A percentile compares a stretch with the other conserved stretches of the same genome.
Evolutionary conservation across 2,797 vertebrate species (phyloP).

Genomic region (Gallinago stenura): DNA sequence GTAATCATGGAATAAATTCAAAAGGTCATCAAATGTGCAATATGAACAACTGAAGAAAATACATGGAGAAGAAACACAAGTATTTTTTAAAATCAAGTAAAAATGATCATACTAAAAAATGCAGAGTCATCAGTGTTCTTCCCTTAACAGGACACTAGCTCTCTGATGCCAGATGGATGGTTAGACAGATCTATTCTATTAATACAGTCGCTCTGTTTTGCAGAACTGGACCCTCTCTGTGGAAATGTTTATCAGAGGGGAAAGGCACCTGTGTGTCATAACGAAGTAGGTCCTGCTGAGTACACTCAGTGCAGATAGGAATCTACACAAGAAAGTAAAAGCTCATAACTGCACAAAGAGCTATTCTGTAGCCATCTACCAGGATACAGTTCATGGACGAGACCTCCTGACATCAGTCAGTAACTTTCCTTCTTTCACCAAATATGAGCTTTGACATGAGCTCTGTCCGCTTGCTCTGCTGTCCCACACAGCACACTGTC

Average conservation of each 20-base stretch:
- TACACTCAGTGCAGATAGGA: fast-evolving
- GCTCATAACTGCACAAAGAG: neutral
- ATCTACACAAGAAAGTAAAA: neutral
- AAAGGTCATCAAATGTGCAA: neutral
- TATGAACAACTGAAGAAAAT: neutral
- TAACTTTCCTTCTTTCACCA: neutral
- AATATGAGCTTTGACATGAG: fast-evolving
- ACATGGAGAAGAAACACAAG: neutral
- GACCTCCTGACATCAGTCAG: neutral
- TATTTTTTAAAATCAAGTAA: neutral
- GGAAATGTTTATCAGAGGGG: neutral
- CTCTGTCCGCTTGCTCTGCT: neutral
- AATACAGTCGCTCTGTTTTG: neutral
- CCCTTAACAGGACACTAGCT: neutral
- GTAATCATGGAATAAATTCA: neutral
- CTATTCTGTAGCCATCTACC: neutral
- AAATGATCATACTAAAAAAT: neutral
- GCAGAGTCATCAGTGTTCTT: neutral
- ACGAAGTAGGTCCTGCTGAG: neutral
- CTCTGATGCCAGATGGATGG: neutral
- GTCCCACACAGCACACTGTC: neutral
- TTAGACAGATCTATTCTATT: neutral
- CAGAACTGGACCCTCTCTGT: neutral
- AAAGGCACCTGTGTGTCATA: neutral
- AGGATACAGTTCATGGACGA: fast-evolving